A percentile compares a stretch with the other conserved stretches of the same genome.
Conservation (phyloP, 1,140 invertebrate genomes). For the Aphaenogaster ashmeadi region DNA sequence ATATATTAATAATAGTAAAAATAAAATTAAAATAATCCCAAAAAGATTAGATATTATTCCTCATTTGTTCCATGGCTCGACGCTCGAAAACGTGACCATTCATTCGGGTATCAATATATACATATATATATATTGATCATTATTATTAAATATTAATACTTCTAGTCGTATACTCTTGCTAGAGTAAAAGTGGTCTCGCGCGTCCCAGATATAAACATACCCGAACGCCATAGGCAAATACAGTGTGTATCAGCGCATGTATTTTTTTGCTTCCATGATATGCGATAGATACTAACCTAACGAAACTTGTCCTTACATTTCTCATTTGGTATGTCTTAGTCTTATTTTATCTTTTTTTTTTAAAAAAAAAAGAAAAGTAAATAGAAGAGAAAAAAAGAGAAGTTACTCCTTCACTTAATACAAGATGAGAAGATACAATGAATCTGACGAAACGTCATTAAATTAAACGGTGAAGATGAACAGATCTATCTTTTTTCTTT, state of each 20-base stretch:
- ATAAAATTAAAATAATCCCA: slow-evolving; percentile 45
- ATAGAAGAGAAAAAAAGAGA: slow-evolving; percentile 59
- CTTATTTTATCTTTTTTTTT: slow-evolving; percentile 81
- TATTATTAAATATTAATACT: slow-evolving; percentile 87
- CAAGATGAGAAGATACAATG: slow-evolving; percentile 75
- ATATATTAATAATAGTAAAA: slow-evolving; percentile 55
- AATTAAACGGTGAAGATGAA: slow-evolving; percentile 79
- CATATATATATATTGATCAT: slow-evolving; percentile 73
- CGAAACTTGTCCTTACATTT: slow-evolving; percentile 85
- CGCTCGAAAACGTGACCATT: slow-evolving; percentile 83
- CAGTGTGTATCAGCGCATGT: slow-evolving; percentile 83
- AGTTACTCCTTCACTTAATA: slow-evolving; percentile 75
- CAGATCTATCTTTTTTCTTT: slow-evolving; percentile 77
- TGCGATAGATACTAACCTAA: slow-evolving; percentile 84
- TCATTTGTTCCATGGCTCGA: slow-evolving; percentile 62
- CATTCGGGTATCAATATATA: slow-evolving; percentile 77
- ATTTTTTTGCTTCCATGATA: slow-evolving; percentile 84
- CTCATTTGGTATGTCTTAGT: slow-evolving; percentile 87
- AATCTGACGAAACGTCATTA: slow-evolving; percentile 71
- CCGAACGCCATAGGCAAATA: slow-evolving; percentile 84
- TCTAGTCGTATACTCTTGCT: slow-evolving; percentile 87
- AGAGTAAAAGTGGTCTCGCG: slow-evolving; percentile 86
- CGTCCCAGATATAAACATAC: slow-evolving; percentile 76
- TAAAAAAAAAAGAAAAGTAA: slow-evolving; percentile 71
- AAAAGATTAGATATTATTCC: slow-evolving; percentile 21